These are phyloP conservation scores for Zaprionus bogoriensis DNA, from an alignment of 2,888 invertebrate genomes.

Conservation along the genomic window DNA sequence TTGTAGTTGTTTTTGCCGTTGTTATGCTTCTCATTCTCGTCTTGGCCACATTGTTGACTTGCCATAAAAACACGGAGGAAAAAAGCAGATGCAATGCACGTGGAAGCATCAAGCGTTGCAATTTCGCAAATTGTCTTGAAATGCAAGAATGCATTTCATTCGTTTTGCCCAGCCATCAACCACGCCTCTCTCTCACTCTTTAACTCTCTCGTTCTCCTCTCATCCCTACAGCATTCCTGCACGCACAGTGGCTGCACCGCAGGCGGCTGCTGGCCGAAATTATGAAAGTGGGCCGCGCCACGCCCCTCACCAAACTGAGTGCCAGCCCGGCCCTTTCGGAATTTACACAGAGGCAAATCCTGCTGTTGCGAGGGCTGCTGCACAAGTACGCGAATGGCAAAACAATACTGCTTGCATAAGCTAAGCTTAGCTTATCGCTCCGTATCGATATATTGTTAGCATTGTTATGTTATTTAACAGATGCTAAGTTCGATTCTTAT, in stretches of 20 bases:
- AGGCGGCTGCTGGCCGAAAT: conserved; percentile 36
- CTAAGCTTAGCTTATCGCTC: neutral
- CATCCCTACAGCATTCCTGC: conserved; percentile 7
- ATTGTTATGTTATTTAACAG: neutral
- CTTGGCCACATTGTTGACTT: conserved; percentile 68
- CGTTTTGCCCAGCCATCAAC: conserved; percentile 28
- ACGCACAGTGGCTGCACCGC: conserved; percentile 37
- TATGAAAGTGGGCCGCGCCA: conserved; percentile 38
- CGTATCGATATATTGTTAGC: neutral
- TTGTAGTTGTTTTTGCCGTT: neutral
- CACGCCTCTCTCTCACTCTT: neutral
- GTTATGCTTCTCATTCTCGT: conserved; percentile 24
- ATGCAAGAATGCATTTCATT: conserved; percentile 71
- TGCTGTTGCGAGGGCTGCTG: conserved; percentile 9
- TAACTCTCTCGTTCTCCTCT: neutral
- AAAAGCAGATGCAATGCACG: conserved; percentile 64
- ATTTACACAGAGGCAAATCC: conserved; percentile 30
- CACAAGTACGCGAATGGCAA: too few species aligned
- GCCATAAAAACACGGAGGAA: conserved; percentile 59
- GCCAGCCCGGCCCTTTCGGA: conserved; percentile 2
- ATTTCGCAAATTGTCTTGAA: conserved; percentile 74
- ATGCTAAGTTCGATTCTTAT: neutral
- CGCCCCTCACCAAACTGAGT: conserved; percentile 6
- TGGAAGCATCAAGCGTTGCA: conserved; percentile 73
- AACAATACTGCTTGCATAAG: too few species aligned